Conservation (phyloP, 37 sponge, comb jelly and placozoan species). For the Axinella damicornis region DNA sequence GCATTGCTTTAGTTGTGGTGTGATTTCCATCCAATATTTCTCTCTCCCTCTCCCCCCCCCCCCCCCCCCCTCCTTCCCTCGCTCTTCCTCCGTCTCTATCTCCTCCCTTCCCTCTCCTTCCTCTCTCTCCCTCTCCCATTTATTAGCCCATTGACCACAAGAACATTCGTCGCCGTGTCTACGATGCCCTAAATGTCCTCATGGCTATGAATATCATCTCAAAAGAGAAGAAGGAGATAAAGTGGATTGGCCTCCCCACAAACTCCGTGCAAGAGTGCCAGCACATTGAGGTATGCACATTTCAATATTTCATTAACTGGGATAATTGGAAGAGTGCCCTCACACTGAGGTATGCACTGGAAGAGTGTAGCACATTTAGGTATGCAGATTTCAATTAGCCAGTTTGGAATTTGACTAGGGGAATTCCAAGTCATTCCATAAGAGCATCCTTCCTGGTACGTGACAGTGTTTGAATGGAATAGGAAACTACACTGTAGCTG, state of each 20-base stretch:
- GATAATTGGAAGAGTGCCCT: background rate
- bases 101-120: background rate
- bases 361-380: no score
- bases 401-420: no score
- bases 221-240: slow-evolving; percentile 97
- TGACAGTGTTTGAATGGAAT: no score
- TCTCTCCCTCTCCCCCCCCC: background rate
- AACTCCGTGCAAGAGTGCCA: slow-evolving; percentile 95
- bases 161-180: slow-evolving; percentile 94
- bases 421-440: no score
- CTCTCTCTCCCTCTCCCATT: background rate
- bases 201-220: slow-evolving; percentile 99
- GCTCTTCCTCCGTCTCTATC: no score
- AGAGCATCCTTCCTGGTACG: no score
- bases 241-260: slow-evolving; percentile 96
- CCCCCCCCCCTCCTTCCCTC: background rate
- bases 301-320: background rate
- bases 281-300: slow-evolving; percentile 79
- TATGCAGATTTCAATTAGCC: no score
- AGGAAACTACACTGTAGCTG: no score
- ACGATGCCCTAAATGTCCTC: slow-evolving; percentile 97
- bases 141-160: slow-evolving; percentile 90
- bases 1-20: no score
- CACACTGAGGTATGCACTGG: background rate
- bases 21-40: no score